These are phyloP conservation scores for Amphiprion clarkii DNA, from an alignment of 2,797 vertebrate genomes.

Conservation along the genomic window DNA sequence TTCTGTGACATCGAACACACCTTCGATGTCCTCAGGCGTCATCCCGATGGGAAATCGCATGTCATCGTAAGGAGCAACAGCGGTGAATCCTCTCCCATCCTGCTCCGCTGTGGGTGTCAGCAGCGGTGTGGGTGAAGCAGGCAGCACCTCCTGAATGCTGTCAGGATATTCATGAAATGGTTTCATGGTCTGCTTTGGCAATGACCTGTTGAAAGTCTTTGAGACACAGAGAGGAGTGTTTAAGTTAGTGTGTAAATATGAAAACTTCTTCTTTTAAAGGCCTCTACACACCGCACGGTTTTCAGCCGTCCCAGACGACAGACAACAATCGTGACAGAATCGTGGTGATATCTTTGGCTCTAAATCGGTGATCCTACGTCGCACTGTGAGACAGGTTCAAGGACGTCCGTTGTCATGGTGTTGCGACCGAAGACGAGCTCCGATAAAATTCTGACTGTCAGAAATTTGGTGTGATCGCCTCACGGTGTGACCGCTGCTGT, in stretches of 20 bases:
- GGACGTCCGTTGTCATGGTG: no score
- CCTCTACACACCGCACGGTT: no score
- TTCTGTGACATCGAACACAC: fast-evolving
- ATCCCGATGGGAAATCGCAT: fast-evolving
- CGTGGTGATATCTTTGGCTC: no score
- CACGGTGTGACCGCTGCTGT: no score
- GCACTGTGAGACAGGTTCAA: no score
- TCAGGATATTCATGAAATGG: fast-evolving
- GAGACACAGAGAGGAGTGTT: constrained; percentile 13
- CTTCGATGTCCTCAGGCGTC: fast-evolving
- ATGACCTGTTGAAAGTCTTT: not conserved
- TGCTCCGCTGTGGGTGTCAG: fast-evolving
- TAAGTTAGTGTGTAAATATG: not conserved
- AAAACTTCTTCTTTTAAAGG: not conserved
- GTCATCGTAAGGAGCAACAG: fast-evolving
- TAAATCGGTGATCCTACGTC: no score
- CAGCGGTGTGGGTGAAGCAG: not conserved
- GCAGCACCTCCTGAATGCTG: fast-evolving
- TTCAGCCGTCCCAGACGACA: no score
- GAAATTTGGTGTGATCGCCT: no score
- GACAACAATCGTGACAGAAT: no score
- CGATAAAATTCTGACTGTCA: no score
- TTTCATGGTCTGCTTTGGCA: fast-evolving
- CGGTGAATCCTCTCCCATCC: fast-evolving
- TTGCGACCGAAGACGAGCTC: no score